Base-by-base conservation (phyloP, 2,797 vertebrate genomes). In the Cephalopachus bancanus region DNA sequence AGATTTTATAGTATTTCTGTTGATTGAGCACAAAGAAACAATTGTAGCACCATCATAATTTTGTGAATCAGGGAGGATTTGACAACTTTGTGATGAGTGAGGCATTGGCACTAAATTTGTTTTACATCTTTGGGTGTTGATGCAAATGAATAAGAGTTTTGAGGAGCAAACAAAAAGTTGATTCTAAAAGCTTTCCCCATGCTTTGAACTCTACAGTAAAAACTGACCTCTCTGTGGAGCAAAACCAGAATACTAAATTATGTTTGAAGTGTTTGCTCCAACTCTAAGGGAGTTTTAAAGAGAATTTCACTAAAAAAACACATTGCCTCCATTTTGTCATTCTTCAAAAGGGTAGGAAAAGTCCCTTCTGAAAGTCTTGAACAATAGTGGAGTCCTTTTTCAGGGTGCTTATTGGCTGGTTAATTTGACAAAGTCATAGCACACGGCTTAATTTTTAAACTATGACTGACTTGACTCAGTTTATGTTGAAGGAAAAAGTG, bases 1-100 rank as follows among this genome's bases (percentile, higher is more conserved):
- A 93, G 49, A 30, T 57, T 37, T 89, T 60, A 57, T 15, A 30
- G n/a, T 84, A 65, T 79, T 89, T 94, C 55, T 55, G 51, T 88
- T 60, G 53, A 19, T 60, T 51, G 7, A 89, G 53, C 37, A 37
- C 51, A 59, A 24, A 69, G 67, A 71, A 28, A 71, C 64, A 74
- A 30, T 65, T 53, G 19, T 75, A 51, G 55, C 30, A 64, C 67
- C 26, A 51, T n/a, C 67, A 19, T 75, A 49, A 53, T 80, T 86
- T 76, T 59, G 51, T 94, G 80, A 80, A 55, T 78, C 24, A n/a
- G 60, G 24, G 30, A n/a, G 24, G 6, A 69, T 76, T 62, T 62
- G 84, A 89, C 84, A 24, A 10, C 67, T 64, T 92, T 30, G 30
- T 26, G 10, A 1, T 59, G 5, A 51, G 19, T 85, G 26, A 89